Conservation (phyloP, 2,113 vertebrate species). For the Xiphophorus hellerii region DNA sequence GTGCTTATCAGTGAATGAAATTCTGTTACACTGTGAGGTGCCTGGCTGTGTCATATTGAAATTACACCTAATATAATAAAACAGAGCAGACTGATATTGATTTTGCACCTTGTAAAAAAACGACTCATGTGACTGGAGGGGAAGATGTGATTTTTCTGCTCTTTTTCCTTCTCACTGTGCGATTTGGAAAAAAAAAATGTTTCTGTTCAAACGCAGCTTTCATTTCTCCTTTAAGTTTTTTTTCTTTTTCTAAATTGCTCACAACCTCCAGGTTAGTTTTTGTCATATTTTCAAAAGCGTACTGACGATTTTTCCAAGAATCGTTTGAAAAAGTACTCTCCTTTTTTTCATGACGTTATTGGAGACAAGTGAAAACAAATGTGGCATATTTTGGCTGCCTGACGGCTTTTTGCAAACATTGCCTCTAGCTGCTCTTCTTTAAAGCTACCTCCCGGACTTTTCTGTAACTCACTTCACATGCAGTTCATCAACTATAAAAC, state of each 20-base stretch:
- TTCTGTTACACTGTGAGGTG: constrained; percentile 20
- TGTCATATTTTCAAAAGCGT: constrained; percentile 25
- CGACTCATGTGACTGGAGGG: not conserved
- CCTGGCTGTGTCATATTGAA: constrained; percentile 34
- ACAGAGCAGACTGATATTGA: constrained; percentile 40
- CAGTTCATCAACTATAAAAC: not conserved
- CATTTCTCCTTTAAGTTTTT: constrained; percentile 10
- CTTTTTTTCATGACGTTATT: constrained; percentile 28
- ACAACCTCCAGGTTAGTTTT: constrained; percentile 17
- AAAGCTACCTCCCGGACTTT: too few relatives aligned
- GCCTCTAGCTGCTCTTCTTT: constrained; percentile 38
- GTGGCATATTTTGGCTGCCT: constrained; percentile 52
- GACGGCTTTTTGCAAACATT: constrained; percentile 27
- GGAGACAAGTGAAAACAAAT: constrained; percentile 36
- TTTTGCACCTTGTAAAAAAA: constrained; percentile 29
- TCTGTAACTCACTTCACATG: not conserved
- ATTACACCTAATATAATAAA: constrained; percentile 47
- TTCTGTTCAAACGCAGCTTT: constrained; percentile 11
- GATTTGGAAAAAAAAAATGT: constrained; percentile 2
- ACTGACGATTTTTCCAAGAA: constrained; percentile 26
- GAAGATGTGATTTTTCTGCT: constrained; percentile 5
- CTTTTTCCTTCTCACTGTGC: constrained; percentile 5
- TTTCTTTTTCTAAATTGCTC: constrained; percentile 8
- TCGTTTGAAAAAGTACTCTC: not conserved
- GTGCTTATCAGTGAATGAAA: constrained; percentile 32